Evolutionary conservation across 92 coral and sea anemone genomes (phyloP).

Genomic region (Desmophyllum pertusum): DNA sequence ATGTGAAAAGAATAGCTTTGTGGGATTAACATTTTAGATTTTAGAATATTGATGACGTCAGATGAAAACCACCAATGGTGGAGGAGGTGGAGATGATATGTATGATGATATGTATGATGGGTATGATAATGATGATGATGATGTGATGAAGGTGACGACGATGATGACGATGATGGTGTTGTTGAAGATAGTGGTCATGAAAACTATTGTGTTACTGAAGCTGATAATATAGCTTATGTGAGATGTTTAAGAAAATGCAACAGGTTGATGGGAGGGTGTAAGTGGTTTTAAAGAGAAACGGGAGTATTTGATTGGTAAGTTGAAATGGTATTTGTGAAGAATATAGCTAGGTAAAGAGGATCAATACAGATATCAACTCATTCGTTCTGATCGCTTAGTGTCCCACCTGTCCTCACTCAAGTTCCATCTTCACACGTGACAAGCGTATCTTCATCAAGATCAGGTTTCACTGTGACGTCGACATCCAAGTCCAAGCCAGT

Average conservation of each 20-base stretch:
- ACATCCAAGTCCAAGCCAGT: conserved; percentile 21
- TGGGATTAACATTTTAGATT: too few species aligned
- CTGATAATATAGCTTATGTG: neutral
- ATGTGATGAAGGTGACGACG: neutral
- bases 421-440: conserved; percentile 37
- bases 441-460: conserved; percentile 18
- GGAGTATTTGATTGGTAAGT: neutral
- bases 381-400: conserved; percentile 4
- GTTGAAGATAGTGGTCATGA: too few species aligned
- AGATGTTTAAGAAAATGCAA: neutral
- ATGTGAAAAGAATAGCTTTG: too few species aligned
- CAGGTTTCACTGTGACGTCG: conserved; percentile 28
- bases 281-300: neutral
- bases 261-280: neutral
- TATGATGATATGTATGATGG: too few species aligned
- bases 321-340: neutral
- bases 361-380: neutral
- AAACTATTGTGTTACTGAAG: neutral
- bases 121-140: neutral
- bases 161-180: neutral
- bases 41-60: too few species aligned
- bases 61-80: too few species aligned
- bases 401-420: conserved; percentile 22
- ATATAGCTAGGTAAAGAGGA: neutral
- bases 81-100: too few species aligned